Conservation (phyloP, 2,113 vertebrate genomes). For the Nymphicus hollandicus region DNA sequence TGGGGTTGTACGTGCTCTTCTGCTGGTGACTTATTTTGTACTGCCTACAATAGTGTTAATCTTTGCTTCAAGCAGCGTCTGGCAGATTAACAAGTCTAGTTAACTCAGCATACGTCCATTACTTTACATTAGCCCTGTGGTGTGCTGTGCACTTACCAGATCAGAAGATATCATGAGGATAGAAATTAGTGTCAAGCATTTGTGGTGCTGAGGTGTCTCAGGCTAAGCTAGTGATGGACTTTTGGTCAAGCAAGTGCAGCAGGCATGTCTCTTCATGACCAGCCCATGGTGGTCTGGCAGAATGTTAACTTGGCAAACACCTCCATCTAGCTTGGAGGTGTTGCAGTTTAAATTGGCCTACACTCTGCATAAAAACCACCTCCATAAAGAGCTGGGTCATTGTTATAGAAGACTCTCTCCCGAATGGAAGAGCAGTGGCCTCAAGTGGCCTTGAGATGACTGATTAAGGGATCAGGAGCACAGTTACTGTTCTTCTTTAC, state of each 20-base stretch:
- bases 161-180: not conserved
- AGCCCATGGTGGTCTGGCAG: not conserved
- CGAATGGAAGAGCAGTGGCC: not conserved
- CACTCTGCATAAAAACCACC: not conserved
- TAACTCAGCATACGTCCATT: not conserved
- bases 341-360: not conserved
- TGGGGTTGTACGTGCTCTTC: not conserved
- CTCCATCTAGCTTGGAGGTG: not conserved
- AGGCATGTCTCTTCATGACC: fast-evolving
- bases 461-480: not conserved
- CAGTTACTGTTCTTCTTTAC: not conserved
- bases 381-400: not conserved
- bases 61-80: not conserved
- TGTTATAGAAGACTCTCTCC: not conserved
- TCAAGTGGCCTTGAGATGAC: not conserved
- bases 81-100: not conserved
- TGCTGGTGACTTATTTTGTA: not conserved
- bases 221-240: not conserved
- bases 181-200: not conserved
- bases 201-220: not conserved
- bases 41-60: not conserved
- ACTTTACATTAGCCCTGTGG: not conserved
- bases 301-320: not conserved
- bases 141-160: not conserved
- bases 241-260: not conserved